A percentile compares a stretch with the other conserved stretches of the same genome.
Conservation (phyloP, 2,113 vertebrate genomes). For the Ochotona princeps region DNA sequence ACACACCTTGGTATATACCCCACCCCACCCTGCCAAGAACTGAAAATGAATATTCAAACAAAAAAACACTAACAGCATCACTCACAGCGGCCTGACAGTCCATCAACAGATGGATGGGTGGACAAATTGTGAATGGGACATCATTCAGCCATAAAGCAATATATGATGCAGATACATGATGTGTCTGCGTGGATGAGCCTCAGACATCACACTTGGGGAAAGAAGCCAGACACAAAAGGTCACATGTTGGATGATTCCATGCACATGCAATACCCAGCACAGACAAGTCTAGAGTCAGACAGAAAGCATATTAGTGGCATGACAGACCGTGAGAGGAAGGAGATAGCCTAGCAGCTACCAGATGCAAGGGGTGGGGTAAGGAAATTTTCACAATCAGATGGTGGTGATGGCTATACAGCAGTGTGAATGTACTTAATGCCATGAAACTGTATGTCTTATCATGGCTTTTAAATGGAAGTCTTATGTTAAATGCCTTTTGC, state of each 20-base stretch:
- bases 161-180: not conserved
- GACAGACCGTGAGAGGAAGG: not conserved
- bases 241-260: not conserved
- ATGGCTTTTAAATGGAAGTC: not conserved
- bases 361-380: not conserved
- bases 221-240: not conserved
- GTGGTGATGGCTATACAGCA: not conserved
- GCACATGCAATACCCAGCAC: not conserved
- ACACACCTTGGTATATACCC: not conserved
- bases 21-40: not conserved
- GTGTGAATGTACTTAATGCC: not conserved
- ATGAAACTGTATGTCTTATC: not conserved
- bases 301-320: not conserved
- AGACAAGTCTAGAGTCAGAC: not conserved
- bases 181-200: not conserved
- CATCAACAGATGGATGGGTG: not conserved
- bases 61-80: not conserved
- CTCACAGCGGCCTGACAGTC: not conserved
- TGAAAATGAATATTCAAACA: not conserved
- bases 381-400: not conserved
- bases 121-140: not conserved
- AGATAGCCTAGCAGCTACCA: not conserved
- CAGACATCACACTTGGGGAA: not conserved
- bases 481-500: not conserved
- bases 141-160: not conserved